A percentile compares a stretch with the other conserved stretches of the same genome.
These are phyloP conservation scores for Oceanodroma tethys DNA, from an alignment of 2,113 vertebrate genomes.

Conservation along the genomic window DNA sequence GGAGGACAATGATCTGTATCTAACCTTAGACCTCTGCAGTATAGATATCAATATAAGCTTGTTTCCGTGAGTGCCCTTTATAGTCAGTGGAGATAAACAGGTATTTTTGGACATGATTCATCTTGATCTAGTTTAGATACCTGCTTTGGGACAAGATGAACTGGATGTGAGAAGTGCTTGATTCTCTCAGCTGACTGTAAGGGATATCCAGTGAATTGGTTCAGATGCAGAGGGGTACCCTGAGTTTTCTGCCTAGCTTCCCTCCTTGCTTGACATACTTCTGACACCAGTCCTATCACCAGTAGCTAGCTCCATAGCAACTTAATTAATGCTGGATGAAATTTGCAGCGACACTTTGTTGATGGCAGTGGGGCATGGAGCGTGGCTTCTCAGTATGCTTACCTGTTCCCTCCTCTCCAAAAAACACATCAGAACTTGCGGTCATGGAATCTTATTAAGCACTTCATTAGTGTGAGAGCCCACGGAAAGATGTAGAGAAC, in stretches of 20 bases:
- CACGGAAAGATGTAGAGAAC: not conserved
- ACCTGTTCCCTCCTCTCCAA: not conserved
- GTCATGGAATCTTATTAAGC: not conserved
- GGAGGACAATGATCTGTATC: not conserved
- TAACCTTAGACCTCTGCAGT: not conserved
- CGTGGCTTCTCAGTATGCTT: not conserved
- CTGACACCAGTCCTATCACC: not conserved
- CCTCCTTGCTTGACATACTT: not conserved
- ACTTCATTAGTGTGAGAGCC: not conserved
- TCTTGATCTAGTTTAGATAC: constrained; percentile 27
- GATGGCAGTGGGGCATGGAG: not conserved
- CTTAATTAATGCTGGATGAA: not conserved
- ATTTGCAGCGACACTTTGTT: not conserved
- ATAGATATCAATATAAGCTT: not conserved
- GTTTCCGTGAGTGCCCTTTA: not conserved
- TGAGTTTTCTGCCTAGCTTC: not conserved
- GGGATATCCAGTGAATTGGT: not conserved
- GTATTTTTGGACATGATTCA: constrained; percentile 29
- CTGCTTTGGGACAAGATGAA: not conserved
- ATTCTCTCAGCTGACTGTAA: not conserved
- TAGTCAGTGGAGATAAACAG: not conserved
- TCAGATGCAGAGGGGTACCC: not conserved
- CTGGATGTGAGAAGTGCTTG: not conserved
- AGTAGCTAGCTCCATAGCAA: not conserved
- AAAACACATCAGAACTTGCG: not conserved